These are phyloP conservation scores for Barbus barbus DNA, from an alignment of 2,113 vertebrate species.

Conservation along the genomic window DNA sequence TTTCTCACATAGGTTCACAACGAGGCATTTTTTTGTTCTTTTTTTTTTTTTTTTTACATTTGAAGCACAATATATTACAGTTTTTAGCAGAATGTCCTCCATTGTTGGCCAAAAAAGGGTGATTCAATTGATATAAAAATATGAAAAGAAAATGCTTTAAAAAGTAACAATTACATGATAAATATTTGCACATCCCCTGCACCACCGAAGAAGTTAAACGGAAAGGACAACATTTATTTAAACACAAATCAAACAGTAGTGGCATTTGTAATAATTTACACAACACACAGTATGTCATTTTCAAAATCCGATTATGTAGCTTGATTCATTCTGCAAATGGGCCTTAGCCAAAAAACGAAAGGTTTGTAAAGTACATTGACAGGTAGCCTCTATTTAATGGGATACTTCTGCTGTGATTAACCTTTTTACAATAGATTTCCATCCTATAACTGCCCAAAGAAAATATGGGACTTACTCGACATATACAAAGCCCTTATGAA, in stretches of 20 bases:
- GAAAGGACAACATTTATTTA: conserved; percentile 48
- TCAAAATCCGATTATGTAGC: not conserved
- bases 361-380: not conserved
- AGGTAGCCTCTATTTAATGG: conserved; percentile 10
- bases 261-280: conserved; percentile 9
- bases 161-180: conserved; percentile 31
- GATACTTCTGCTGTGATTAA: not conserved
- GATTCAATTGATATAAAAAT: conserved; percentile 52
- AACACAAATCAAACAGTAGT: conserved; percentile 11
- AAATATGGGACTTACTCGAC: conserved; percentile 34
- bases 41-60: conserved; percentile 26
- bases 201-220: conserved; percentile 42
- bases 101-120: conserved; percentile 42
- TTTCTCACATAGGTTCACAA: conserved; percentile 51
- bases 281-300: not conserved
- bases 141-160: conserved; percentile 44
- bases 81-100: conserved; percentile 25
- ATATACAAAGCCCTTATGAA: conserved; percentile 59
- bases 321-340: not conserved
- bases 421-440: conserved; percentile 2
- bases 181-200: conserved; percentile 50
- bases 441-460: conserved; percentile 14
- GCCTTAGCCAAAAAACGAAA: not conserved
- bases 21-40: conserved; percentile 25
- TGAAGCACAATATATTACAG: conserved; percentile 52